Base-by-base conservation (phyloP, 1,140 invertebrate genomes). In the Xylocopa sonorina region DNA sequence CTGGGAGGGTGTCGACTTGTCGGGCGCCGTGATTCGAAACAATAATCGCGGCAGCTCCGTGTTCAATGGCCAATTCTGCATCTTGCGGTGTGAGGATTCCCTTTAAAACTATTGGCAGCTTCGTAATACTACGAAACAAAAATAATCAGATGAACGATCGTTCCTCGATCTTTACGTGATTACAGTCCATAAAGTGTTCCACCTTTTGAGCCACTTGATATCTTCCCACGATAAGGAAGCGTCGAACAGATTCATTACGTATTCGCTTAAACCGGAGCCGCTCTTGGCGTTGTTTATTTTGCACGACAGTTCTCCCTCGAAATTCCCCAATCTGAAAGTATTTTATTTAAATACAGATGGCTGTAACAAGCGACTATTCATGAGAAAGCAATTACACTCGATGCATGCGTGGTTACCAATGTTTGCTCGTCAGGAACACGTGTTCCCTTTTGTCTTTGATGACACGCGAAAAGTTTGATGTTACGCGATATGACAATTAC, bases 21-120 rank as follows among this genome's bases (percentile, higher is more conserved):
- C 98, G 94, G 0, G 95, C 98, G 2, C 98, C 98, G 92, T 99
- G 98, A 93, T 98, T 99, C 0, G 98, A 99, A 14, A 99, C 97
- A 14, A 98, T 92, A 60, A 99, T 96, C 0, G 94, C 98, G 24
- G 94, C 90, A 57, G 95, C 97, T 18, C 97, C 97, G 60, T 95
- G 92, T 87, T 97, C 92, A 1, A 95, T 92, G 0, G 96, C 97
- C 75, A 96, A 91, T 16, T 95, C 80, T 0, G 98, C 98, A 93
- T 99, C 98, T 88, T 98, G 97, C 1, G 94, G 95, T 10, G 97
- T 97, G 38, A 99, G 91, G 72, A 99, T 95, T 24, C 98, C 98
- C 93, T 99, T 99, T 0, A 98, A 93, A 51, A 99, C 93, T 32
- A 99, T 94, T 2, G 98, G 97, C 21, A 99, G 89, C 9, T 93